Conservation (phyloP, 2,113 vertebrate genomes). For the Pelecanus crispus region DNA sequence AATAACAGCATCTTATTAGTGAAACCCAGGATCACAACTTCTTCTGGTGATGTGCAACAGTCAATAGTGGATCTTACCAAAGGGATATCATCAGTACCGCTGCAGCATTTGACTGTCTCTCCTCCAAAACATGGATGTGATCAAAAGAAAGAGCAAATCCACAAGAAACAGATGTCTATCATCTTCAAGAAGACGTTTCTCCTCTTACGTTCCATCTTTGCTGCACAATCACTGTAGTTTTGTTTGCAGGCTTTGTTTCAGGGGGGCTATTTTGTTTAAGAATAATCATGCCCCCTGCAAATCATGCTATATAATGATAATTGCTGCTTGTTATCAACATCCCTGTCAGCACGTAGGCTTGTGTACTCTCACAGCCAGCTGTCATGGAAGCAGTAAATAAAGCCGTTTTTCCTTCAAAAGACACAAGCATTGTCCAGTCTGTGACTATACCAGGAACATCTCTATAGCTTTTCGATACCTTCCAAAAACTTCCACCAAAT, state of each 20-base stretch:
- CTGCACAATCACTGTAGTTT: neutral
- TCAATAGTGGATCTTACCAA: neutral
- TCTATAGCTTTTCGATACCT: neutral
- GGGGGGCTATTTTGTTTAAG: neutral
- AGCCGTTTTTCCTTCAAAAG: neutral
- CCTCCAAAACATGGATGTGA: neutral
- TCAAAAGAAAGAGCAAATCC: neutral
- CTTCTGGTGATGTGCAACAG: neutral
- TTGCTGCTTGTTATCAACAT: neutral
- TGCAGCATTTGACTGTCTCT: neutral
- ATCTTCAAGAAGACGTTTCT: neutral
- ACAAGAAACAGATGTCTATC: neutral
- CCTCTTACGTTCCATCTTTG: neutral
- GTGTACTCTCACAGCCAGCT: neutral
- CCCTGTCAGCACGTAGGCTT: neutral
- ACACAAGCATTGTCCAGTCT: neutral
- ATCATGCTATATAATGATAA: neutral
- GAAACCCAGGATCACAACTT: neutral
- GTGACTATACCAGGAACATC: neutral
- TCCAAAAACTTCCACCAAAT: neutral
- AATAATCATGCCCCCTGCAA: neutral
- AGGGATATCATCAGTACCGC: neutral
- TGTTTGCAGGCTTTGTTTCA: neutral
- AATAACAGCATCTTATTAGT: rapidly evolving
- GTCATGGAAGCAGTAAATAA: neutral